These are phyloP conservation scores for Diachrysia chrysitis DNA, from an alignment of 2,888 invertebrate species.

Conservation along the genomic window DNA sequence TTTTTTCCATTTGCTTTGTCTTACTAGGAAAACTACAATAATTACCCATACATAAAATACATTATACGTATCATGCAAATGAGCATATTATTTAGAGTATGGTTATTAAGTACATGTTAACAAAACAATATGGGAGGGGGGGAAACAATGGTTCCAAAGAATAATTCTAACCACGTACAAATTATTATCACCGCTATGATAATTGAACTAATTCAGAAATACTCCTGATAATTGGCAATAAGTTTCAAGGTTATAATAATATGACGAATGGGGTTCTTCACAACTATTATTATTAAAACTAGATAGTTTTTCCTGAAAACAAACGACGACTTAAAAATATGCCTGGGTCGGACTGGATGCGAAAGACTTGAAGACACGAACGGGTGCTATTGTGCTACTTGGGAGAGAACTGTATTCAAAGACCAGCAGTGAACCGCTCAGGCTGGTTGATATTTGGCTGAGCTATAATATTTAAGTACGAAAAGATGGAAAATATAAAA, in stretches of 20 bases:
- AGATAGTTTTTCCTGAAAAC: background rate
- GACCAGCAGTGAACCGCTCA: no score
- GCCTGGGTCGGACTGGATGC: background rate
- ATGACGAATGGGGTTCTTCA: background rate
- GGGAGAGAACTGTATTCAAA: no score
- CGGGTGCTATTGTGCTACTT: no score
- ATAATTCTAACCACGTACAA: background rate
- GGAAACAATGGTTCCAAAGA: background rate
- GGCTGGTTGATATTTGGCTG: no score
- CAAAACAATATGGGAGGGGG: background rate
- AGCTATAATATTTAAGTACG: no score
- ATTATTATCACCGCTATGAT: background rate
- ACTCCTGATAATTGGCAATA: background rate
- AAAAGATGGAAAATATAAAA: no score
- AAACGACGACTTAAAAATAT: no score
- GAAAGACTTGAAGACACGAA: background rate
- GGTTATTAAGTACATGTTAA: background rate
- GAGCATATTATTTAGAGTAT: background rate
- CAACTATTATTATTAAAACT: background rate
- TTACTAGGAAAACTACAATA: background rate
- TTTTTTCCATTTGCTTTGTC: background rate
- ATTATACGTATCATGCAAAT: background rate
- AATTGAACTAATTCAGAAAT: background rate
- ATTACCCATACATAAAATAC: background rate
- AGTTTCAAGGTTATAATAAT: background rate